A percentile compares a stretch with the other conserved stretches of the same genome.
These are phyloP conservation scores for Ephestia elutella DNA, from an alignment of 1,140 invertebrate genomes.

Conservation along the genomic window DNA sequence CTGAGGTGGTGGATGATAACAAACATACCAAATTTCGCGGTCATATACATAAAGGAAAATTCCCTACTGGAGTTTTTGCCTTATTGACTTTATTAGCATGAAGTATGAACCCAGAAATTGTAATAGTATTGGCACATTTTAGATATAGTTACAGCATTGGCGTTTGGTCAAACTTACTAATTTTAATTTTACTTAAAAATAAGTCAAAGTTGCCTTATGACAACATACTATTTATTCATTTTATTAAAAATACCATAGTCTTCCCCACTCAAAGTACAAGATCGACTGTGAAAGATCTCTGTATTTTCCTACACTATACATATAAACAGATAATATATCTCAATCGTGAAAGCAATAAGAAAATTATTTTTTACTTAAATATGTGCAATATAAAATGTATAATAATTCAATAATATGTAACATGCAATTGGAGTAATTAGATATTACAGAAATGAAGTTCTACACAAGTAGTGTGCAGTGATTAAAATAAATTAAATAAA, in stretches of 20 bases:
- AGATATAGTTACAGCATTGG: too few relatives aligned
- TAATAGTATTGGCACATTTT: too few relatives aligned
- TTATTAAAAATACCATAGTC: slow-evolving; percentile 8
- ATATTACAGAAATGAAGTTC: background rate
- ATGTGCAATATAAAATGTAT: background rate
- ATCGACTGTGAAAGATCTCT: slow-evolving; percentile 20
- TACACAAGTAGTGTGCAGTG: background rate
- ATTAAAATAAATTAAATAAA: too few relatives aligned
- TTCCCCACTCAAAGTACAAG: slow-evolving; percentile 19
- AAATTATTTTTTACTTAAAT: background rate
- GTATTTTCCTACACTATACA: slow-evolving; percentile 26
- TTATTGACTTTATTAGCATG: too few relatives aligned
- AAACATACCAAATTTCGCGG: too few relatives aligned
- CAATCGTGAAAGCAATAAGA: background rate
- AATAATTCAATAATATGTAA: background rate
- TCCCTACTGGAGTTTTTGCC: too few relatives aligned
- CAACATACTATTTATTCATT: background rate
- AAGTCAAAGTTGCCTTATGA: background rate
- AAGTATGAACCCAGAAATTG: too few relatives aligned
- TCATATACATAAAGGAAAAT: too few relatives aligned
- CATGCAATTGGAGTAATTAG: background rate
- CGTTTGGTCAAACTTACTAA: too few relatives aligned
- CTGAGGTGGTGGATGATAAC: too few relatives aligned
- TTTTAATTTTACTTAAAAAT: too few relatives aligned
- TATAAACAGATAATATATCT: slow-evolving; percentile 11